phyloP scores from a whole-genome alignment of 2,888 invertebrate species.

The Ashinkailepas kermadecensis region DNA sequence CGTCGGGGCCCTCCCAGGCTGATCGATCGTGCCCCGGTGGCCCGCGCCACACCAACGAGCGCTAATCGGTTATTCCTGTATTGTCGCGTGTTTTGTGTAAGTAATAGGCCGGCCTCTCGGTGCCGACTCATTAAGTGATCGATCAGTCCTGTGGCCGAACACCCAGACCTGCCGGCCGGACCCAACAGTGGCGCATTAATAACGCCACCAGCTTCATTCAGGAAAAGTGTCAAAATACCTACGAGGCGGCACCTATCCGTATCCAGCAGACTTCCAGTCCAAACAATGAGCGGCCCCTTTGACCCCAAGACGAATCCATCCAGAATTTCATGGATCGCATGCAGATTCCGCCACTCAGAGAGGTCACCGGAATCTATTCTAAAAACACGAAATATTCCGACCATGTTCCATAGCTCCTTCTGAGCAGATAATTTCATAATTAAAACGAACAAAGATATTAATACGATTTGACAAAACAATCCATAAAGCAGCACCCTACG shows the following conservation, averaged over 20 bases:
- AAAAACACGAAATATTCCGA: no score
- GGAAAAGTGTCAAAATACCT: slow-evolving; percentile 16
- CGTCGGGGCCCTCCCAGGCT: neutral
- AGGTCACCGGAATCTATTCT: no score
- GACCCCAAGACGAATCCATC: neutral
- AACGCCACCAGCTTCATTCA: neutral
- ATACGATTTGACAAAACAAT: no score
- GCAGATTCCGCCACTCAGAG: no score
- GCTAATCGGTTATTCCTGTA: slow-evolving; percentile 19
- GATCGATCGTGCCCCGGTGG: neutral
- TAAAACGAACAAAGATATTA: no score
- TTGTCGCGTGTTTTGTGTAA: slow-evolving; percentile 23
- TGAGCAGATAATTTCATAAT: no score
- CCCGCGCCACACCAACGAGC: neutral
- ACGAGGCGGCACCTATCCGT: neutral
- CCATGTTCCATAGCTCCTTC: no score
- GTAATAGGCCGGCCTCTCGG: neutral
- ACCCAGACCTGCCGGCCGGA: neutral
- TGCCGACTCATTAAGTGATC: slow-evolving; percentile 8
- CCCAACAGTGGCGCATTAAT: neutral
- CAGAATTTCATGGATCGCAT: no score
- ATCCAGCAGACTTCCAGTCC: neutral
- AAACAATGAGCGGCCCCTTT: slow-evolving; percentile 6
- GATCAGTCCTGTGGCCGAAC: neutral
- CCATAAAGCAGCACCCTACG: no score